Conservation (phyloP, 2,797 vertebrate species). For the Eulemur rubriventer region DNA sequence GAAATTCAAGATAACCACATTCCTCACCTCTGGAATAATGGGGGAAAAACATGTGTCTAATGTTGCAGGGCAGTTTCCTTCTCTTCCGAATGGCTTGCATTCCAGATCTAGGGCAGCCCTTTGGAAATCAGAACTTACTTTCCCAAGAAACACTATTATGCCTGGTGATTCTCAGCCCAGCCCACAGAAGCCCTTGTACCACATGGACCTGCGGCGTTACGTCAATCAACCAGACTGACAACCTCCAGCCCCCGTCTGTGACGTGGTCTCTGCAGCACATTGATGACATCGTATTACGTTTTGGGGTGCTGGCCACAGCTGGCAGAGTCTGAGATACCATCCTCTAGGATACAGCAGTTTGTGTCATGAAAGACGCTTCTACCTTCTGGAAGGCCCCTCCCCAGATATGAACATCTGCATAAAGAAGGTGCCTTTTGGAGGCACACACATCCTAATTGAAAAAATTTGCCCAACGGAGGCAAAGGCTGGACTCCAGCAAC, state of each 20-base stretch:
- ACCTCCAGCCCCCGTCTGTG: too few species aligned
- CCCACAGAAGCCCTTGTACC: background rate
- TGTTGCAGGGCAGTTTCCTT: conserved; percentile 38
- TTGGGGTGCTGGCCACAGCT: background rate
- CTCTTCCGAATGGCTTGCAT: background rate
- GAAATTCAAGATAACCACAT: conserved; percentile 59
- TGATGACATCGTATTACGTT: background rate
- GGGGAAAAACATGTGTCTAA: background rate
- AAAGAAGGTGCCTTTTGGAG: background rate
- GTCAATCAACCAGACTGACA: background rate
- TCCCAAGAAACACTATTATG: background rate
- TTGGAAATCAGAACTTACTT: background rate
- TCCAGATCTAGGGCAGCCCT: background rate
- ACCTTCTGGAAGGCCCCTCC: background rate
- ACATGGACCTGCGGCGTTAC: background rate
- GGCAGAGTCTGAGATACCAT: background rate
- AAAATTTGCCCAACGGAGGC: background rate
- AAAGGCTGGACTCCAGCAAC: background rate
- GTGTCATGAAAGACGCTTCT: background rate
- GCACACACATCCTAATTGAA: background rate
- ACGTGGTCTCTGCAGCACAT: accelerated
- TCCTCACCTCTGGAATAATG: conserved; percentile 60
- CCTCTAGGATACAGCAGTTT: background rate
- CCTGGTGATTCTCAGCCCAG: background rate
- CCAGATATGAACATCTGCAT: background rate